Evolutionary conservation across 2,797 vertebrate genomes (phyloP), one percentile per base, ranked within the genome.

Genomic region (Neosalanx taihuensis): DNA sequence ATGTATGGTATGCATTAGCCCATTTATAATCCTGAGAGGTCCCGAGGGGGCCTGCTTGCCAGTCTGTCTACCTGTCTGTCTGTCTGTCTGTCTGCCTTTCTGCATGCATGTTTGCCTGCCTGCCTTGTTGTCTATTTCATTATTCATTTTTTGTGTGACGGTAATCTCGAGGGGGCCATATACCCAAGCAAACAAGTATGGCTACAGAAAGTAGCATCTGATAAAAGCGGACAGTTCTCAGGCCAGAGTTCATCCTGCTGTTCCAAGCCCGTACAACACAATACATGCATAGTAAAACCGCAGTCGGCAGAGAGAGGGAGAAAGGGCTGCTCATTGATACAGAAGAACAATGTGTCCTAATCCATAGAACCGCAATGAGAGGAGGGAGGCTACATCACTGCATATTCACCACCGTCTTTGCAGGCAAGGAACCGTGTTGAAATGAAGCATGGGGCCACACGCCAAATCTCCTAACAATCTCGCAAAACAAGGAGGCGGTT

Each of bases 261-360:
- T 20, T 60, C 59, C 59, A 30, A 30, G 59, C 59, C 26, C 13
- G 29, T 26, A 30, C 59, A 61, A 61, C 59, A 61, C 59, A 61
- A 61, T 61, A 4, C 57, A 59, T 26, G 57, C 59, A 61, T 61
- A 26, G 59, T 61, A 61, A 23, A 30, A 26, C 59, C 13, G 59
- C 59, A 61, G 26, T 61, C 59, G 29, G 12, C 58, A 63, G 60
- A 31, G 1, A 72, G 51, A 63, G 29, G 26, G 53, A 59, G 26
- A 51, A 29, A 67, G 6, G 65, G 6, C 26, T 46, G 3, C 65
- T 67, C 60, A 62, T 62, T 18, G 60, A 51, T 9, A 17, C 46
- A 67, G 49, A 53, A 67, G 49, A 67, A 53, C 65, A 67, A 67
- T 56, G 65, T 56, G 29, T 56, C 26, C 65, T 67, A 67, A 53